Evolutionary conservation across 2,113 vertebrate species (phyloP).

Genomic region (Seriola rivoliana): DNA sequence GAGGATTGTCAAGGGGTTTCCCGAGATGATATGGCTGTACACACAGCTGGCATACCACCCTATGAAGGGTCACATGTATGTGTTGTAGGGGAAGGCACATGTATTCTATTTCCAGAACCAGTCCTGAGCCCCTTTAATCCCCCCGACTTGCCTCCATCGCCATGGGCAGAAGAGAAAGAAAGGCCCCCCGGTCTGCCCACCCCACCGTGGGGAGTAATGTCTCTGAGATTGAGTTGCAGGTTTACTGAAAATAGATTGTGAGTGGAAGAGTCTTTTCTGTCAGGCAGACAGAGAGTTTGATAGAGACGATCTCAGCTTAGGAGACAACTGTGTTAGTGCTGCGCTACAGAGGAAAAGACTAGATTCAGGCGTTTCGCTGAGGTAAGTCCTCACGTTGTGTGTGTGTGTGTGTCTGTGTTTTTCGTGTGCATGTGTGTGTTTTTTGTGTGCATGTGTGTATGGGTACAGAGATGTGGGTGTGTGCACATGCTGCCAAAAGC

Average conservation of each 20-base stretch:
- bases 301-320: conserved; percentile 58
- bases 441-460: neutral
- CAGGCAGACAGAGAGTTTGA: conserved; percentile 68
- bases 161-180: conserved; percentile 60
- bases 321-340: conserved; percentile 63
- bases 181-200: conserved; percentile 32
- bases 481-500: conserved; percentile 11
- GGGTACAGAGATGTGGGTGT: conserved; percentile 18
- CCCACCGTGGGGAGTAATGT: conserved; percentile 60
- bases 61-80: conserved; percentile 60
- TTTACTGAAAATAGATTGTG: conserved; percentile 83
- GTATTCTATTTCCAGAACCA: conserved; percentile 82
- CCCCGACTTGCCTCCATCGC: conserved; percentile 62
- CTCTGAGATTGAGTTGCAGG: conserved; percentile 82
- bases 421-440: neutral
- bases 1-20: conserved; percentile 49
- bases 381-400: conserved; percentile 70
- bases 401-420: neutral
- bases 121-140: conserved; percentile 81
- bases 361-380: conserved; percentile 61
- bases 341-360: conserved; percentile 52
- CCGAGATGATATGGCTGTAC: conserved; percentile 26
- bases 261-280: conserved; percentile 70
- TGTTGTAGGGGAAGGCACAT: conserved; percentile 61
- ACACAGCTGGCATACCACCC: conserved; percentile 68